phyloP scores from a whole-genome alignment of 2,888 invertebrate genomes.

The Nezara viridula region DNA sequence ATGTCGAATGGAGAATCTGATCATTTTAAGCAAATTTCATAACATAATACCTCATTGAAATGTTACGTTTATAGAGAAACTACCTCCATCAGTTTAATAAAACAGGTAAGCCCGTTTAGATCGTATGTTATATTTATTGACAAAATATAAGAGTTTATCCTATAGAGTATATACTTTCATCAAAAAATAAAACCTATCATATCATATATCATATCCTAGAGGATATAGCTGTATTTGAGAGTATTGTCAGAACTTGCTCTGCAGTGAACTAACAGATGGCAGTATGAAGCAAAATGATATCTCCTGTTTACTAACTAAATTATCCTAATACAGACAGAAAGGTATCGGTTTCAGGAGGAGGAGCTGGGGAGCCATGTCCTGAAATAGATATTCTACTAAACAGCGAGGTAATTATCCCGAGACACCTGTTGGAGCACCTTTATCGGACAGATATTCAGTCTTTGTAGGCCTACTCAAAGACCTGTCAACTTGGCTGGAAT shows the following conservation, averaged over 20 bases:
- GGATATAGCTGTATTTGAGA: background rate
- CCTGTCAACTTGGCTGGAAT: conserved; percentile 19
- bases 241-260: background rate
- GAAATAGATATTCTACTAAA: background rate
- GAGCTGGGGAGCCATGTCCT: background rate
- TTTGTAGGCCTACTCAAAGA: background rate
- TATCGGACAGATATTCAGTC: conserved; percentile 34
- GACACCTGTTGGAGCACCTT: conserved; percentile 25
- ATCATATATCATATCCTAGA: too few species aligned
- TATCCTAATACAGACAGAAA: background rate
- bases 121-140: too few species aligned
- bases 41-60: too few species aligned
- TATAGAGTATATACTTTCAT: too few species aligned
- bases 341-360: background rate
- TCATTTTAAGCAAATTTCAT: too few species aligned
- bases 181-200: background rate
- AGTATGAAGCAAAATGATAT: background rate
- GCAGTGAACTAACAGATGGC: background rate
- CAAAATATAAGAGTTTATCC: too few species aligned
- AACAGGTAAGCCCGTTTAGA: too few species aligned
- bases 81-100: too few species aligned
- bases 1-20: too few species aligned
- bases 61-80: too few species aligned
- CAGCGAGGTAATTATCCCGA: background rate
- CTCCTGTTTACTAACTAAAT: background rate